Evolutionary conservation across 92 coral and sea anemone species (phyloP).

Genomic region (Anthopleura xanthogrammica): DNA sequence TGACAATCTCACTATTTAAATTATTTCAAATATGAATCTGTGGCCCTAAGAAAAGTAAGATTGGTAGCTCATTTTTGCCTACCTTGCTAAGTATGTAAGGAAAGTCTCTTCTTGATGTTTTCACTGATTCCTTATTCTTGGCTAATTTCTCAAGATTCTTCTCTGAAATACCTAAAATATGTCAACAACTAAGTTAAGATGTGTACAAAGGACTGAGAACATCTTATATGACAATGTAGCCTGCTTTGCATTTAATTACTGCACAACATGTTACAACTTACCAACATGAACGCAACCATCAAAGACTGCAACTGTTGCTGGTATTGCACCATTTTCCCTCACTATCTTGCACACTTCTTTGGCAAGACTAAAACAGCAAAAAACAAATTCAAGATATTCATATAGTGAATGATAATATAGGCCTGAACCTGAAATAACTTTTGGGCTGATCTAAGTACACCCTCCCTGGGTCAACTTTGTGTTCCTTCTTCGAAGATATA

Average conservation of each 20-base stretch:
- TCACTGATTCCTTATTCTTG: constrained; percentile 64
- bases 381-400: too few species aligned
- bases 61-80: not conserved
- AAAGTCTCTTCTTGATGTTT: constrained; percentile 92
- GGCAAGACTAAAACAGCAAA: constrained; percentile 56
- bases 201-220: not conserved
- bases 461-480: too few species aligned
- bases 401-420: not conserved
- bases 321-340: constrained; percentile 78
- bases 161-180: constrained; percentile 62
- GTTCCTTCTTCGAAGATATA: too few species aligned
- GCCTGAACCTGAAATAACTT: too few species aligned
- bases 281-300: constrained; percentile 90
- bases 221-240: too few species aligned
- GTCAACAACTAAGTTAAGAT: not conserved
- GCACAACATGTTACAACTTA: constrained; percentile 21
- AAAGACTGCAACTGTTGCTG: constrained; percentile 89
- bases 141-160: constrained; percentile 70
- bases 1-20: too few species aligned
- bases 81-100: constrained; percentile 91
- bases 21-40: too few species aligned
- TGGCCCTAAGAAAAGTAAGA: too few species aligned
- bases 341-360: constrained; percentile 74
- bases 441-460: not conserved
- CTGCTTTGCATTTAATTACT: too few species aligned